Evolutionary conservation across 2,113 vertebrate species (phyloP).

Genomic region (Charina bottae): DNA sequence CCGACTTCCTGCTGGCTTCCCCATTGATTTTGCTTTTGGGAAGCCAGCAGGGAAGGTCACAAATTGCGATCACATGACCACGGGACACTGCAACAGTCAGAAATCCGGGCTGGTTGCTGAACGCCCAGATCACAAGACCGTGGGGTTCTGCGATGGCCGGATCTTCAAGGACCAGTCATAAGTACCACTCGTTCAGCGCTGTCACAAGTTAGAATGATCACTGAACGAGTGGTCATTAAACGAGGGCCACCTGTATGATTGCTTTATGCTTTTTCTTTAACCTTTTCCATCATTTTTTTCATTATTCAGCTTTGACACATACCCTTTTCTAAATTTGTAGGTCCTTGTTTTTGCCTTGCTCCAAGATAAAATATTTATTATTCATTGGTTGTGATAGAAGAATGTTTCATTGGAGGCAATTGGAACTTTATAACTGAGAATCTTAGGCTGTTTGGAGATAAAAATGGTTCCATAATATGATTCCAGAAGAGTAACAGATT

Average conservation of each 20-base stretch:
- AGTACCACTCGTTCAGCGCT: not conserved
- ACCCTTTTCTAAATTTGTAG: not conserved
- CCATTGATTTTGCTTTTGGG: not conserved
- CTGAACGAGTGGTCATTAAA: not conserved
- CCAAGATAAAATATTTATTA: not conserved
- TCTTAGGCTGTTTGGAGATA: not conserved
- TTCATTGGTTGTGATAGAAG: not conserved
- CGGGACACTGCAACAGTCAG: not conserved
- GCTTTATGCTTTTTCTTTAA: not conserved
- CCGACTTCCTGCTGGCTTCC: not conserved
- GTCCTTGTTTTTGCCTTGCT: not conserved
- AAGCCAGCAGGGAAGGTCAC: not conserved
- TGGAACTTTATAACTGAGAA: not conserved
- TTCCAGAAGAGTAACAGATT: not conserved
- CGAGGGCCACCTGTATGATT: not conserved
- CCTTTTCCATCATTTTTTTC: not conserved
- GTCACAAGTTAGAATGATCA: not conserved
- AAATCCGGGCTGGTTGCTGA: not conserved
- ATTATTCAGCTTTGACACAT: no score
- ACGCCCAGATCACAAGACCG: not conserved
- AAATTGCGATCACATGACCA: not conserved
- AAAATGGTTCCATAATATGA: not conserved
- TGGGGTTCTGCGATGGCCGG: not conserved
- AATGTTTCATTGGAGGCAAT: not conserved
- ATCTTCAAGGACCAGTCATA: not conserved